phyloP scores from a whole-genome alignment of 2,797 vertebrate genomes.

The Poecilia velifera region DNA sequence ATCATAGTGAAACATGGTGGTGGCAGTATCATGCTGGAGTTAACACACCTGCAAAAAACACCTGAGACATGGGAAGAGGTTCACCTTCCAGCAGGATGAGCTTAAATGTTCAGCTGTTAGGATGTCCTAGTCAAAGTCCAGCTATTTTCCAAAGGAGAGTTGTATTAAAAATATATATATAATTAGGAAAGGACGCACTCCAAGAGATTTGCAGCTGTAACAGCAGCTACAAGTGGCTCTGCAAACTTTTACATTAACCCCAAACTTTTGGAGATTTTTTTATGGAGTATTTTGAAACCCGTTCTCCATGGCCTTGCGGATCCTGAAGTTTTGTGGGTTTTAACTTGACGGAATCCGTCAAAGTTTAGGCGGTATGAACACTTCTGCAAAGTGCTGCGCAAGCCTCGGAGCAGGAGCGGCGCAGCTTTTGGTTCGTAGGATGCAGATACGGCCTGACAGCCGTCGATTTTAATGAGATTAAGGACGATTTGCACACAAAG shows the following conservation, averaged over 20 bases:
- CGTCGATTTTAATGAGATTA: constrained; percentile 73
- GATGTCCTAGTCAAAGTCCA: not conserved
- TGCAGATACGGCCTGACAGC: constrained; percentile 59
- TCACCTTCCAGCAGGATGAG: not conserved
- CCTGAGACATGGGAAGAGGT: not conserved
- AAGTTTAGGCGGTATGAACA: not conserved
- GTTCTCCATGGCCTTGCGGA: not conserved
- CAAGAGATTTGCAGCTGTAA: not conserved
- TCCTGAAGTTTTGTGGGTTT: not conserved
- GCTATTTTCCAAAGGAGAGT: not conserved
- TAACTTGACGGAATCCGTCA: not conserved
- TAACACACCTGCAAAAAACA: not conserved
- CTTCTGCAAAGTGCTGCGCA: not conserved
- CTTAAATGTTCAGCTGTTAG: not conserved
- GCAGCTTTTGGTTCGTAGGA: constrained; percentile 45
- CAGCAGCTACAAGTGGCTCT: not conserved
- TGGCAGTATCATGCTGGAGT: not conserved
- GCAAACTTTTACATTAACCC: not conserved
- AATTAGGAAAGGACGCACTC: not conserved
- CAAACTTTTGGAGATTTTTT: not conserved
- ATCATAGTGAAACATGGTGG: not conserved
- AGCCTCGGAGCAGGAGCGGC: not conserved
- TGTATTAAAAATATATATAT: not conserved
- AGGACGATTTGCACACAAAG: constrained; percentile 55
- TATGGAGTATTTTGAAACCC: not conserved